A percentile compares a stretch with the other conserved stretches of the same genome.
Evolutionary conservation across 2,888 invertebrate species (phyloP).

Genomic region (Drosophila formosana): DNA sequence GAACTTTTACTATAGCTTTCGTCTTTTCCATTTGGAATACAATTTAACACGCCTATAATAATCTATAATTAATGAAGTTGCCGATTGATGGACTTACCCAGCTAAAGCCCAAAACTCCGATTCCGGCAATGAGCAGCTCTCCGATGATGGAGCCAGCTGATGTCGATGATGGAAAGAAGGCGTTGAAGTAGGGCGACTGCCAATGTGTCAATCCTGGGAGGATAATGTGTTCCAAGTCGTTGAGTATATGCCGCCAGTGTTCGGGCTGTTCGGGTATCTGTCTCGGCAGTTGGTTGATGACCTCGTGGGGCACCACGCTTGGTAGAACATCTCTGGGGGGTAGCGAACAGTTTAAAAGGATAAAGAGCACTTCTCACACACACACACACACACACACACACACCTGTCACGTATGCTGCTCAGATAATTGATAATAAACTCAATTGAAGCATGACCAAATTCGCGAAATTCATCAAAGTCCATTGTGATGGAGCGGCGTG

Average conservation of each 20-base stretch:
- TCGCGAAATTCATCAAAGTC: conserved; percentile 91
- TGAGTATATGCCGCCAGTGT: conserved; percentile 69
- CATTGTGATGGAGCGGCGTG: conserved; percentile 86
- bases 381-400: conserved; percentile 82
- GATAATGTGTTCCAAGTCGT: conserved; percentile 74
- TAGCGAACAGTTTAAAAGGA: conserved; percentile 35
- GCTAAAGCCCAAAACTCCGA: conserved; percentile 76
- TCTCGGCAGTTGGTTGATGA: conserved; percentile 67
- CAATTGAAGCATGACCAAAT: conserved; percentile 94
- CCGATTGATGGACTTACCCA: conserved; percentile 69
- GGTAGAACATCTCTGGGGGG: conserved; percentile 71
- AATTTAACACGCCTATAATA: not conserved
- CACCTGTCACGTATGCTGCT: conserved; percentile 93
- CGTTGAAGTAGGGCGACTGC: conserved; percentile 81
- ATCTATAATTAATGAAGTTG: not conserved
- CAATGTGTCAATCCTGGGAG: conserved; percentile 77
- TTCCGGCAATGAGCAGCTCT: conserved; percentile 74
- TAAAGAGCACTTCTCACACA: conserved; percentile 20
- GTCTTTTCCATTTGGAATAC: not conserved
- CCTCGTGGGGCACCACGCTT: conserved; percentile 57
- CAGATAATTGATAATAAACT: conserved; percentile 95
- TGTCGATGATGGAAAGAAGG: conserved; percentile 72
- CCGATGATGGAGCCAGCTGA: conserved; percentile 80
- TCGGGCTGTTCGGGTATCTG: conserved; percentile 77
- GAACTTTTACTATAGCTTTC: no score